A percentile compares a stretch with the other conserved stretches of the same genome.
Conservation (phyloP, 2,113 vertebrate species). For the Shinisaurus crocodilurus region DNA sequence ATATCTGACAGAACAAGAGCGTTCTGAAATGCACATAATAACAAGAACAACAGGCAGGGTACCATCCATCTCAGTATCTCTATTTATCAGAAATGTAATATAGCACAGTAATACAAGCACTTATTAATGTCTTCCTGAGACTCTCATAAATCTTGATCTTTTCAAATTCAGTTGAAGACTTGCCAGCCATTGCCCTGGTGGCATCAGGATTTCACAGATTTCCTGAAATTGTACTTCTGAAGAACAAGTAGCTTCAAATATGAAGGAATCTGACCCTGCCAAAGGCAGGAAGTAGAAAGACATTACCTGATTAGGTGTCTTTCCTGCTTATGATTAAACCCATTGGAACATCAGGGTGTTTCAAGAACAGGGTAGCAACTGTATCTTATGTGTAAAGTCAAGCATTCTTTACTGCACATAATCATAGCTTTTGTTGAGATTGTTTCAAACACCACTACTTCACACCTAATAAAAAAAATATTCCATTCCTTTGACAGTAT, state of each 20-base stretch:
- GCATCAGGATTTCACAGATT: neutral
- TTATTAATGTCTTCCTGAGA: neutral
- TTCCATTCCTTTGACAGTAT: neutral
- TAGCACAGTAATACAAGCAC: neutral
- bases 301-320: neutral
- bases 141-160: slow-evolving; percentile 7
- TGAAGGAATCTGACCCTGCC: neutral
- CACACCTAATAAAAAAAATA: neutral
- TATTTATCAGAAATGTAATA: neutral
- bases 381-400: neutral
- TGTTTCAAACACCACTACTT: neutral
- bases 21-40: neutral
- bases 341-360: neutral
- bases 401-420: neutral
- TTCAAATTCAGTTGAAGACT: neutral
- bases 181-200: neutral
- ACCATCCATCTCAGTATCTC: neutral
- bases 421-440: neutral
- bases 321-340: neutral
- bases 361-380: neutral
- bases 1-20: neutral
- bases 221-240: neutral
- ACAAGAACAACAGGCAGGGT: neutral
- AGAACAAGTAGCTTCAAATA: neutral
- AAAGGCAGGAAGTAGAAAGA: neutral